phyloP scores from a whole-genome alignment of 2,888 invertebrate genomes.

The Protodeltote pygarga region DNA sequence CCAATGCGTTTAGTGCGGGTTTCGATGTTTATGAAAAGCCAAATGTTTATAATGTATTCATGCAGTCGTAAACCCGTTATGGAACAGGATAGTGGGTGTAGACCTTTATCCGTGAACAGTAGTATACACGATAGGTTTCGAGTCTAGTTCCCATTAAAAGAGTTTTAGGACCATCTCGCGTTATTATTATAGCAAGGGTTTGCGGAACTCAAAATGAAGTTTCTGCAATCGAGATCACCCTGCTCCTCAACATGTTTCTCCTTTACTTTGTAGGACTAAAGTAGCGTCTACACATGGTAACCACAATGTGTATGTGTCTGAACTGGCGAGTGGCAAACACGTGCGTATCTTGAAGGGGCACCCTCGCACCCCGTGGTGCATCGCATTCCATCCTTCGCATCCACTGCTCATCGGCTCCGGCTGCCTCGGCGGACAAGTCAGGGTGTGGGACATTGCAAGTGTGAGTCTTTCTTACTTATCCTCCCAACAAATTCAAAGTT shows the following conservation, averaged over 20 bases:
- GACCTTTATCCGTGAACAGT: too few species aligned
- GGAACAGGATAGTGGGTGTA: too few species aligned
- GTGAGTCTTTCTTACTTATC: constrained; percentile 58
- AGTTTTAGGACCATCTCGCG: too few species aligned
- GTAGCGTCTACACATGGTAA: constrained; percentile 96
- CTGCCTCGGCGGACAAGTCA: constrained; percentile 95
- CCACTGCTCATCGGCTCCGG: constrained; percentile 95
- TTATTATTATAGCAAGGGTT: too few species aligned
- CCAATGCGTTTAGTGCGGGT: too few species aligned
- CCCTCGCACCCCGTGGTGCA: constrained; percentile 96
- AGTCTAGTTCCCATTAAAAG: too few species aligned
- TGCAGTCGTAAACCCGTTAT: too few species aligned
- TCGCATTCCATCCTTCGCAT: constrained; percentile 95
- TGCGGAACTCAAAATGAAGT: too few species aligned
- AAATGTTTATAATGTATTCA: too few species aligned
- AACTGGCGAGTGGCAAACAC: constrained; percentile 92
- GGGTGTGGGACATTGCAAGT: constrained; percentile 93
- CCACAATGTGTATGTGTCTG: constrained; percentile 94
- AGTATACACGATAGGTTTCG: too few species aligned
- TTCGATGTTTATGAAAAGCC: too few species aligned
- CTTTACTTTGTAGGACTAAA: constrained; percentile 87
- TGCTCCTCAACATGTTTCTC: background rate
- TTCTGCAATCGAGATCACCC: background rate
- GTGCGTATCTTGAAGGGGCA: constrained; percentile 93
- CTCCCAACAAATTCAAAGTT: too few species aligned